Evolutionary conservation across 2,888 invertebrate species (phyloP), one percentile per base, ranked within the genome.

Genomic region (Chaitophorus viminalis): DNA sequence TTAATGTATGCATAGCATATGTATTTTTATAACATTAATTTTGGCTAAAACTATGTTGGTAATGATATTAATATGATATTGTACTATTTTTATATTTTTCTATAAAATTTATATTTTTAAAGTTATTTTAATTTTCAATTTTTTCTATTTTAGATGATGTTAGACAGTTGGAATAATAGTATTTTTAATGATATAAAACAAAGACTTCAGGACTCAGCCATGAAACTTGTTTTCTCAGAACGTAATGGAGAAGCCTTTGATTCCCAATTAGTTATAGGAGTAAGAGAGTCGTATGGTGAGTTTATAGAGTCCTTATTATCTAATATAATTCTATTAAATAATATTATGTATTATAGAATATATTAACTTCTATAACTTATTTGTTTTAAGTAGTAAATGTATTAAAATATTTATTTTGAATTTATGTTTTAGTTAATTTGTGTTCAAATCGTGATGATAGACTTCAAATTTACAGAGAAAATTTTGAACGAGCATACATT

Each of bases 161-260:
- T 99, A 89, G 98, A 99, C 92, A 97, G 97, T 89, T 99, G 99
- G 99, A 99, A 99, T 92, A 95, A 96, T 91, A 97, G 96, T 91
- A 99, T 99, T 91, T 99, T 99, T 92, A 94, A 95, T 91, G 96
- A 97, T 91, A 98, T 99, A 90, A 98, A 98, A 91, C 95, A 97
- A 91, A 94, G 97, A 89, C 92, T 98, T 81, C 97, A 98, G 92
- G 96, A 96, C 91, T 98, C 98, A 90, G 99, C 99, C 4, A 99
- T 99, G 98, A 97, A 98, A 92, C 93, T 99, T 89, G 98, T 99
- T 17, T 96, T 98, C 91, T 96, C 98, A 3, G 99, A 99, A 92
- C 94, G 99, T 89, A 98, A 98, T 92, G 99, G 99, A 3, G 98
- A 99, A 92, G 97, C 98, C 6, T 99, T 99, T 92, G 99, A 99